Conservation (phyloP, 2,888 invertebrate species). For the Criorhina ranunculi region DNA sequence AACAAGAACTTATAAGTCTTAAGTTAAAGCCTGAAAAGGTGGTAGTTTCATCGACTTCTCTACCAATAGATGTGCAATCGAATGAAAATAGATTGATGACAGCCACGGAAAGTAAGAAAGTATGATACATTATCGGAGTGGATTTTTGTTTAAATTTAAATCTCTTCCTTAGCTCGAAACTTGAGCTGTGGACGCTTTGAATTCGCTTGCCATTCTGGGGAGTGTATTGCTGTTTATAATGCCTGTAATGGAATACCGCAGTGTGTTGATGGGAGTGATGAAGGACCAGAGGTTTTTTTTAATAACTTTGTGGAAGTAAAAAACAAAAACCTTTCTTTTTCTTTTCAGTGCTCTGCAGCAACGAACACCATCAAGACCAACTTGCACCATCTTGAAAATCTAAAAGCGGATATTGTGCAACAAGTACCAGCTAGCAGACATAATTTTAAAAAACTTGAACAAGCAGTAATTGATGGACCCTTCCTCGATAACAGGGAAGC, state of each 20-base stretch:
- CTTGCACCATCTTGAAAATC: constrained; percentile 22
- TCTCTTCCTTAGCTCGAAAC: constrained; percentile 31
- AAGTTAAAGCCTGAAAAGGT: constrained; percentile 82
- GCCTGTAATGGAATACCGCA: constrained; percentile 97
- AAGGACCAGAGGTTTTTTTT: constrained; percentile 90
- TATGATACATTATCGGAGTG: too few species aligned
- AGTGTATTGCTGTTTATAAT: constrained; percentile 97
- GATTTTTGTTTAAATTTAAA: neutral
- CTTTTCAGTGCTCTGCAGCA: constrained; percentile 80
- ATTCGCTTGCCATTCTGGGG: constrained; percentile 94
- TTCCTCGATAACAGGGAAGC: constrained; percentile 83
- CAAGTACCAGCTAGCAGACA: constrained; percentile 42
- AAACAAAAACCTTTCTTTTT: constrained; percentile 8
- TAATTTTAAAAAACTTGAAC: constrained; percentile 77
- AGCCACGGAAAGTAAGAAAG: constrained; percentile 27
- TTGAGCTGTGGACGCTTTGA: constrained; percentile 91
- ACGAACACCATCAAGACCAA: constrained; percentile 52
- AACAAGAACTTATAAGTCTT: constrained; percentile 84
- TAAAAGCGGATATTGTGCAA: constrained; percentile 48
- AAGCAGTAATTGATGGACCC: constrained; percentile 69
- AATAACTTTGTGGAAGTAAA: too few species aligned
- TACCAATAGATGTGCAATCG: constrained; percentile 3
- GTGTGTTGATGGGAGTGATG: constrained; percentile 96
- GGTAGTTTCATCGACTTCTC: constrained; percentile 17
- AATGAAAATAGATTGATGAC: constrained; percentile 36